Base-by-base conservation (phyloP, 2,888 invertebrate species). In the Drosophila diplacantha region DNA sequence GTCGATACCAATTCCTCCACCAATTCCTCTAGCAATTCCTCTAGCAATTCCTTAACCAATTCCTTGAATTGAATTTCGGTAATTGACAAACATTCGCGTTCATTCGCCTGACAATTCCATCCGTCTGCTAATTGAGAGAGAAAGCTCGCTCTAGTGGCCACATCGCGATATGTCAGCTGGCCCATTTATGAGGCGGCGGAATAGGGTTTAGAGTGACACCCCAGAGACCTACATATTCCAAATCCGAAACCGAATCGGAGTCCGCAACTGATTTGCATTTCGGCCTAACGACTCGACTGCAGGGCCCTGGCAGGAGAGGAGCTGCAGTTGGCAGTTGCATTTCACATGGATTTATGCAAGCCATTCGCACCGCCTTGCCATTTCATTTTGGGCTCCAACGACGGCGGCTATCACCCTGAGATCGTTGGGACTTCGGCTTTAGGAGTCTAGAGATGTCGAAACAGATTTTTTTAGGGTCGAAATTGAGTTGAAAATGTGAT, bases 161-260 rank as follows among this genome's bases (percentile, higher is more conserved):
- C 80, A 75, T 68, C 68, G 65, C 50, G 58, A 58, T 55, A 31
- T 32, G 54, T 55, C 49, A 57, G 61, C 22, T 71, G 71, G 66
- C 78, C 76, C 77, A 79, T 79, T 79, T 80, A 81, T 78, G 80
- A 79, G 59, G 57, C 68, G 47, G 52, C 32, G 67, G 73, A 80
- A 80, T 75, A 81, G 74, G 80, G 80, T 80, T 80, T 83, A 80
- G 80, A 83, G 80, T 81, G 80, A 81, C 80, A 80, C 83, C 79
- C 80, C 72, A 63, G 75, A 83, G 83, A 79, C 79, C 79, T 74
- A 79, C 83, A 79, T 82, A 82, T 51, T 62, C 38, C 59, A 58
- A 43, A 14, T 39, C 57, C 41, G 34, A 41, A 29, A 47, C 43
- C 44, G 44, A 62, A 31, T 22, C 54, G 47, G 18, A 59, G 44